A percentile compares a stretch with the other conserved stretches of the same genome.
These are phyloP conservation scores for Intellagama lesueurii DNA, from an alignment of 2,797 vertebrate genomes.

Conservation along the genomic window DNA sequence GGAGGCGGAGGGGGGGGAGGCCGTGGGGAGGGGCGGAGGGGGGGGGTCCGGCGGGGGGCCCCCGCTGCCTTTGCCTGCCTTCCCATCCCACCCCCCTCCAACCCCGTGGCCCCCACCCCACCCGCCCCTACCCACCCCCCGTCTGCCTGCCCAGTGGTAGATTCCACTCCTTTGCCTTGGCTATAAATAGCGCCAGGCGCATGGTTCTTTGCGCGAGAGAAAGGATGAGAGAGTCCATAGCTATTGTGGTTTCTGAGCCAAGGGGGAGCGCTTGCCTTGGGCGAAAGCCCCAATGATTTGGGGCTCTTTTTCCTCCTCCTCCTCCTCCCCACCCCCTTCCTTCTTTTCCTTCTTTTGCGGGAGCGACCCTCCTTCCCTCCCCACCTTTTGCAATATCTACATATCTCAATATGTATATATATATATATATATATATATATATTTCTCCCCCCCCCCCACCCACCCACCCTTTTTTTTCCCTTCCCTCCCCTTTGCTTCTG, in stretches of 20 bases:
- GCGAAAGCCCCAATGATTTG: too few species aligned
- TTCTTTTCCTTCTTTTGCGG: neutral
- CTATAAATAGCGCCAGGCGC: conserved; percentile 85
- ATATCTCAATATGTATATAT: too few species aligned
- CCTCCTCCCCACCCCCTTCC: neutral
- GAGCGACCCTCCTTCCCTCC: neutral
- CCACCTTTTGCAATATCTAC: too few species aligned
- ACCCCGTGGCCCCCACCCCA: conserved; percentile 51
- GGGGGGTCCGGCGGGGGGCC: conserved; percentile 70
- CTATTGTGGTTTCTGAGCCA: conserved; percentile 78
- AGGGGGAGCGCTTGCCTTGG: conserved; percentile 67
- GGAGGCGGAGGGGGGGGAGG: conserved; percentile 63
- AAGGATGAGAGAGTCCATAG: conserved; percentile 74
- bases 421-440: too few species aligned
- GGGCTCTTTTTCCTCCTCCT: conserved; percentile 43
- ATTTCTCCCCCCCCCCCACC: conserved; percentile 30
- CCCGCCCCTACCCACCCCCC: conserved; percentile 48
- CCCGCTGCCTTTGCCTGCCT: conserved; percentile 66
- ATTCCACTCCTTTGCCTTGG: conserved; percentile 80
- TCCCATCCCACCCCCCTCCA: conserved; percentile 69
- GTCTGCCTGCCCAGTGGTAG: conserved; percentile 80
- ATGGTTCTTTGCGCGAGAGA: conserved; percentile 76
- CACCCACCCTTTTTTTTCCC: neutral
- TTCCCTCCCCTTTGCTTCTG: conserved; percentile 39
- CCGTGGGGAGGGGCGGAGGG: conserved; percentile 46